Evolutionary conservation across 2,113 vertebrate species (phyloP).

Genomic region (Trachemys scripta): DNA sequence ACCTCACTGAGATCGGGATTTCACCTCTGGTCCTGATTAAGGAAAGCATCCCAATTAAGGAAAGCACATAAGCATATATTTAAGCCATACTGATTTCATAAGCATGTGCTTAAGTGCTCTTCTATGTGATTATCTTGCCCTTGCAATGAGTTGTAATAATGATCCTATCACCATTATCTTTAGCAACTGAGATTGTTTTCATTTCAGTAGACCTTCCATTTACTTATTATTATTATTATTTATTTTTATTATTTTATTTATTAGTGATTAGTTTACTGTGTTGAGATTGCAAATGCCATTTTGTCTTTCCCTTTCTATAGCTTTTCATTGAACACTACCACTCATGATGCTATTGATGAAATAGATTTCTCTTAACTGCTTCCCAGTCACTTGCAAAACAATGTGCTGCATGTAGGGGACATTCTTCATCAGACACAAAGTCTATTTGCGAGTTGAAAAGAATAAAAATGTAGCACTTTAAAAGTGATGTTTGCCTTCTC

Average conservation of each 20-base stretch:
- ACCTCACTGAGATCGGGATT: background rate
- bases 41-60: background rate
- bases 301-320: background rate
- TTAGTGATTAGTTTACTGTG: background rate
- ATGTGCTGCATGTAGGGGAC: background rate
- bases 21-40: background rate
- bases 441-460: constrained; percentile 62
- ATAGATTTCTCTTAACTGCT: constrained; percentile 9
- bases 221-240: background rate
- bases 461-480: constrained; percentile 63
- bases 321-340: background rate
- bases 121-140: background rate
- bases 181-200: background rate
- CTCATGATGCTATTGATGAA: background rate
- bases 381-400: constrained; percentile 16
- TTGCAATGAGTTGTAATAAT: background rate
- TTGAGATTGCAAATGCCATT: background rate
- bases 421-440: constrained; percentile 27
- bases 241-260: background rate
- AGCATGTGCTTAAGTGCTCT: background rate
- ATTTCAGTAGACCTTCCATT: background rate
- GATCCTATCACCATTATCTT: background rate
- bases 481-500: constrained; percentile 69
- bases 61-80: background rate
- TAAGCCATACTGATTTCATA: background rate